Evolutionary conservation across 2,113 vertebrate species (phyloP), one percentile per base, ranked within the genome.

Genomic region (Hirundichthys speculiger): DNA sequence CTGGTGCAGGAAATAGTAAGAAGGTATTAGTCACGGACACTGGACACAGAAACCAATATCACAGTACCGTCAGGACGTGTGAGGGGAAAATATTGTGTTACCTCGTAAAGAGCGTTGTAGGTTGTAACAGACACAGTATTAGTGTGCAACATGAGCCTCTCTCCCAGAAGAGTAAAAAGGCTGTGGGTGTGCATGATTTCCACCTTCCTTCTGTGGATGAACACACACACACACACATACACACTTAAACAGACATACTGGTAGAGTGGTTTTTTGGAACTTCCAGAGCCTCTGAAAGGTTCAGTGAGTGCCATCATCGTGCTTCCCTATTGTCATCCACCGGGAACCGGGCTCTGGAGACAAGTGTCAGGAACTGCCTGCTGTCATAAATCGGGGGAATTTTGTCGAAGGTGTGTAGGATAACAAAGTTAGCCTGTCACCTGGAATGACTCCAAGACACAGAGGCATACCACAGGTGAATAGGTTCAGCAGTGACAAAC

Each of bases 101-200:
- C 96, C 96, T 99, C 97, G 63, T 98, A 99, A 47, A 99, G 93
- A 0, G 97, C 95, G 93, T 99, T 99, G 77, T 99, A 99, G 4
- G 94, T 97, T 38, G 96, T 98, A 73, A 98, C 91, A 0, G 95
- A 96, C 85, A 98, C 92, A 9, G 95, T 95, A 83, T 94, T 96
- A 65, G 94, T 95, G 89, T 98, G 95, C 55, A 96, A 80, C 96
- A 96, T 96, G 75, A 99, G 91, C 56, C 94, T 93, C 82, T 98
- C 96, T 64, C 96, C 96, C 55, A 99, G 94, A 41, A 98, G 94
- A 18, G 97, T 98, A 77, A 98, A 98, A 56, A 99, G 95, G 77
- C 97, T 99, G 83, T 99, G 96, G 43, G 96, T 98, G 75, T 99
- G 96, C 96, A 98, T 98, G 80, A 99, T 96, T 91, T 99, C 97